A percentile compares a stretch with the other conserved stretches of the same genome.
These are phyloP conservation scores for Turritopsis dohrnii DNA, from an alignment of 30 jellyfish, hydroid and myxozoan genomes.

Conservation along the genomic window DNA sequence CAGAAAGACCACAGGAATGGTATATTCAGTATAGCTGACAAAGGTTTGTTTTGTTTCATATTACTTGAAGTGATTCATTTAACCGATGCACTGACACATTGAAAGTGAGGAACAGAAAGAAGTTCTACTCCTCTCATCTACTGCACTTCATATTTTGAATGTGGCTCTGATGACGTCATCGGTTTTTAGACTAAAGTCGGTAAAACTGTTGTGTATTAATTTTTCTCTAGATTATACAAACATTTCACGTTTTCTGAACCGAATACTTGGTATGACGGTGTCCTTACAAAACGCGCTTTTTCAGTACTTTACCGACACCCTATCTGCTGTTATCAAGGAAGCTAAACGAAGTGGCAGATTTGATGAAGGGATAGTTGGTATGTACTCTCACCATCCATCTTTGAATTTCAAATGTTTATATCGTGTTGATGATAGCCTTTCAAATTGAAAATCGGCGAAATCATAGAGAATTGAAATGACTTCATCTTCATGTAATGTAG, in stretches of 20 bases:
- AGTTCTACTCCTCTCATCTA: too few relatives aligned
- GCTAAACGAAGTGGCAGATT: conserved; percentile 90
- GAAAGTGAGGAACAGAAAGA: too few relatives aligned
- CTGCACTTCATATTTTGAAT: too few relatives aligned
- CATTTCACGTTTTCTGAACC: conserved; percentile 75
- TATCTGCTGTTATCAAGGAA: conserved; percentile 65
- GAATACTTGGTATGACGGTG: conserved; percentile 85
- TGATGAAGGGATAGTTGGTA: conserved; percentile 97
- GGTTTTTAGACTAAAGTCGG: too few relatives aligned
- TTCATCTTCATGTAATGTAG: too few relatives aligned
- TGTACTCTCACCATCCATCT: neutral
- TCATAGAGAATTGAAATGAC: too few relatives aligned
- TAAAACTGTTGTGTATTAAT: too few relatives aligned
- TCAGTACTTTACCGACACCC: conserved; percentile 72
- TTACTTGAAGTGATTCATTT: too few relatives aligned
- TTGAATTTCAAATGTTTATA: neutral
- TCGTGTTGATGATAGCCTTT: neutral
- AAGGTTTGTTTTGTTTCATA: conserved; percentile 50
- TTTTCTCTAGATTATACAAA: conserved; percentile 61
- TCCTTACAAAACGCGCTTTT: conserved; percentile 77
- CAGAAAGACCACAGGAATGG: conserved; percentile 53
- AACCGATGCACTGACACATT: too few relatives aligned
- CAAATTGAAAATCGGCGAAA: too few relatives aligned
- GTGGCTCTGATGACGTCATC: too few relatives aligned
- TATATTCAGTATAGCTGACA: conserved; percentile 49